These are phyloP conservation scores for Petrosia ficiformis DNA, from an alignment of 37 sponge, comb jelly and placozoan species.

Conservation along the genomic window DNA sequence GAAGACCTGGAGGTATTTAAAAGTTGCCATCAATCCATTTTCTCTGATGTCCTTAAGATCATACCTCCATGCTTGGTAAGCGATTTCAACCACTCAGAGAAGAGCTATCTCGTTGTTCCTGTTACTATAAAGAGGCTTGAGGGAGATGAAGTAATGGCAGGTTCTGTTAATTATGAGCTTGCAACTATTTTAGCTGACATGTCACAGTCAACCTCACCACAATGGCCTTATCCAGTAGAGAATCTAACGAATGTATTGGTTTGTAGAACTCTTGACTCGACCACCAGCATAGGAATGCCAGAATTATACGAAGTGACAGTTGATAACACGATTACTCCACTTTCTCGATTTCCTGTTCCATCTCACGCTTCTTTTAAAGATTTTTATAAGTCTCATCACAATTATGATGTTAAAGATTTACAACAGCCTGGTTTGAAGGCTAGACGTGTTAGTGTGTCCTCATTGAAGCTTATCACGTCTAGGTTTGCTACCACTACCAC, in stretches of 20 bases:
- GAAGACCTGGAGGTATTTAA: slow-evolving; percentile 38
- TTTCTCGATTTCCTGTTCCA: slow-evolving; percentile 13
- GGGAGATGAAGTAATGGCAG: not conserved
- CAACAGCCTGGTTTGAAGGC: slow-evolving; percentile 54
- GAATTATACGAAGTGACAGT: slow-evolving; percentile 42
- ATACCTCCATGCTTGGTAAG: slow-evolving; percentile 2
- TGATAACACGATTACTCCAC: slow-evolving; percentile 25
- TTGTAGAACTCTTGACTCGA: not conserved
- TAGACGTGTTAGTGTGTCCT: slow-evolving; percentile 20
- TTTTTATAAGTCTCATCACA: slow-evolving; percentile 52
- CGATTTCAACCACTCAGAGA: not conserved
- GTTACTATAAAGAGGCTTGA: slow-evolving; percentile 5
- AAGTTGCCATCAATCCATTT: slow-evolving; percentile 30
- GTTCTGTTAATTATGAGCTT: not conserved
- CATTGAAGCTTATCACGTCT: slow-evolving; percentile 48
- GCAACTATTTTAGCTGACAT: no score
- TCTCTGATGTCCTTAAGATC: slow-evolving; percentile 40
- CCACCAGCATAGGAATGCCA: no score
- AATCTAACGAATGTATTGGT: not conserved
- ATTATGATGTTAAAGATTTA: slow-evolving; percentile 15
- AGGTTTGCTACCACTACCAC: slow-evolving; percentile 36
- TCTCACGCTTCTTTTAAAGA: slow-evolving; percentile 29
- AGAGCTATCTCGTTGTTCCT: slow-evolving; percentile 62
- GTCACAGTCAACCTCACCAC: no score
- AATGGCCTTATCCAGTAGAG: not conserved